Evolutionary conservation across 2,888 invertebrate genomes (phyloP).

Genomic region (Lasioglossum zephyrum): DNA sequence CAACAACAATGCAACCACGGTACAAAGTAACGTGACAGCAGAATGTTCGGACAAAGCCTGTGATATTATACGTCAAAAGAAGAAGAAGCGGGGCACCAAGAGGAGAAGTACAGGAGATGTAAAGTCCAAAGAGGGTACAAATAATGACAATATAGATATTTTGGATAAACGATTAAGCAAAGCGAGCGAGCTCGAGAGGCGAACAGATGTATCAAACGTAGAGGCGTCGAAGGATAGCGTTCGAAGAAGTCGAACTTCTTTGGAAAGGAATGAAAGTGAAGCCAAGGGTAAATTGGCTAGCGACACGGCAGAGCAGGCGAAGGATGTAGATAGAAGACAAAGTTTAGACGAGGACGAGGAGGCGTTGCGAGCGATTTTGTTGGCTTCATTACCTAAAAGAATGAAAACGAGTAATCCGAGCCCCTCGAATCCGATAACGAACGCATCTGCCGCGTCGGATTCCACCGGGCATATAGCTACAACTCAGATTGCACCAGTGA

Average conservation of each 20-base stretch:
- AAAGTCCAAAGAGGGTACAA: conserved; percentile 7
- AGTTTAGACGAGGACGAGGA: conserved; percentile 83
- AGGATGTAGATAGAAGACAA: conserved; percentile 63
- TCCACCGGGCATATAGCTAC: not conserved
- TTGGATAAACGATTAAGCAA: conserved; percentile 31
- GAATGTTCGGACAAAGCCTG: conserved; percentile 25
- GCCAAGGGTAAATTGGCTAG: not conserved
- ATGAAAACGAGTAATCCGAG: conserved; percentile 39
- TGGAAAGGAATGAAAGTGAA: conserved; percentile 1
- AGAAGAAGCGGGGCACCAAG: conserved; percentile 33
- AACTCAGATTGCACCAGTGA: conserved; percentile 1
- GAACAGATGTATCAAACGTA: not conserved
- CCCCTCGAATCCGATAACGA: not conserved
- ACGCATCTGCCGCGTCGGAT: conserved; percentile 14
- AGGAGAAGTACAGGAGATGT: not conserved
- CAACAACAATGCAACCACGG: not conserved
- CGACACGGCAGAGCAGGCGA: conserved; percentile 1
- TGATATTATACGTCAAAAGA: conserved; percentile 32
- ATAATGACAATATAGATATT: conserved; percentile 28
- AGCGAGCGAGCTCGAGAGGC: not conserved
- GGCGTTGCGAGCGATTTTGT: conserved; percentile 76
- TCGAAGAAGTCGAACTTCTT: not conserved
- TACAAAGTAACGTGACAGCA: conserved; percentile 12
- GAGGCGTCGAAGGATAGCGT: not conserved
- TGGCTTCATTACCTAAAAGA: conserved; percentile 80